These are phyloP conservation scores for Scartelaos histophorus DNA, from an alignment of 2,113 vertebrate species.

Conservation along the genomic window DNA sequence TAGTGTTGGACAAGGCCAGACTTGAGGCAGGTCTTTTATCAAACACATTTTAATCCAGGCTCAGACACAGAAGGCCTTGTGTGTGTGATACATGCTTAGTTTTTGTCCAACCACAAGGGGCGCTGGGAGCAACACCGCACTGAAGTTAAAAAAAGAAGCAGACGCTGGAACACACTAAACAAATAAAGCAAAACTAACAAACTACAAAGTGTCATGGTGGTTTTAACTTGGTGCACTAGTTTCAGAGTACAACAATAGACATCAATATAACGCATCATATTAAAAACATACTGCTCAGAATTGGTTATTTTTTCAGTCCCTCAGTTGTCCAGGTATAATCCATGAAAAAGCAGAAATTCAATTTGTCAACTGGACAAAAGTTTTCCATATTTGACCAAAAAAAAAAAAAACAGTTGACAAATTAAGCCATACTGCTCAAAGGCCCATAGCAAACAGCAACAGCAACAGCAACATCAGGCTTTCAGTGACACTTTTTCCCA, in stretches of 20 bases:
- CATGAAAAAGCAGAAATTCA: no score
- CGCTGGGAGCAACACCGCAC: background rate
- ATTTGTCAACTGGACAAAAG: no score
- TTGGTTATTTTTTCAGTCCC: no score
- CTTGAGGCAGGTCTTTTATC: slow-evolving; percentile 2
- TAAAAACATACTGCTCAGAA: background rate
- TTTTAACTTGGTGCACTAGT: background rate
- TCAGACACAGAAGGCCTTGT: slow-evolving; percentile 3
- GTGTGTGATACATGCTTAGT: background rate
- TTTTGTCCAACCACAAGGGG: background rate
- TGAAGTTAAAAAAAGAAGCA: background rate
- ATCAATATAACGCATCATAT: background rate
- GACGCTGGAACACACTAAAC: background rate
- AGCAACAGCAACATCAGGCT: no score
- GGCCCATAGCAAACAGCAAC: background rate
- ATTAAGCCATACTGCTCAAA: background rate
- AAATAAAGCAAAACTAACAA: background rate
- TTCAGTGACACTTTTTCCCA: no score
- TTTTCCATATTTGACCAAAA: no score
- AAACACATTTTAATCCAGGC: background rate
- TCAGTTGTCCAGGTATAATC: no score
- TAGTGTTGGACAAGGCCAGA: background rate
- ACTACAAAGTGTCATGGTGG: background rate
- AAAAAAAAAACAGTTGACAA: no score
- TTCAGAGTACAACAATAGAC: background rate